phyloP scores from a whole-genome alignment of 2,113 vertebrate genomes.

The Rhipidura dahli region DNA sequence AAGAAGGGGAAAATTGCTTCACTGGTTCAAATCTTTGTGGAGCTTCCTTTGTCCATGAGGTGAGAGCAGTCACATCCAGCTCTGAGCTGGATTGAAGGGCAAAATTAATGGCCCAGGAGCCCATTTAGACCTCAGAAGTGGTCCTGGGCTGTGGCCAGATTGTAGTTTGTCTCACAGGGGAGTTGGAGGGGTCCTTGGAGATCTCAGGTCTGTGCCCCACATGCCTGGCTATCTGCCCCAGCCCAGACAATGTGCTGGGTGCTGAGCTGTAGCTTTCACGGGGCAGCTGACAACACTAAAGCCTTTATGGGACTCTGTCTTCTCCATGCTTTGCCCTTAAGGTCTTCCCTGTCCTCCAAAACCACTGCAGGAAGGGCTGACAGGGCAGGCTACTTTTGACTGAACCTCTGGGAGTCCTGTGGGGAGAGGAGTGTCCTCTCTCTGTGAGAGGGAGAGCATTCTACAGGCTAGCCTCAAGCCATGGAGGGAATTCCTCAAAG shows the following conservation, averaged over 20 bases:
- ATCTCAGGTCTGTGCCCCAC: not conserved
- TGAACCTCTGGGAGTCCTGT: not conserved
- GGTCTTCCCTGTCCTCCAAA: not conserved
- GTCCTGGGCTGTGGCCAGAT: not conserved
- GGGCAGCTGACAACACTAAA: not conserved
- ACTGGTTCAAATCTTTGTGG: not conserved
- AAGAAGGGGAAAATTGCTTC: not conserved
- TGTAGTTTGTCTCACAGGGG: not conserved
- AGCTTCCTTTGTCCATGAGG: not conserved
- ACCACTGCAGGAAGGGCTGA: not conserved
- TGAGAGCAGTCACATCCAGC: not conserved
- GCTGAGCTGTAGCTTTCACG: not conserved
- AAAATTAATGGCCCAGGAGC: not conserved
- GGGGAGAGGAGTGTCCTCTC: not conserved
- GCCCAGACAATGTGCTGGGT: not conserved
- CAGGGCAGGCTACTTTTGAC: not conserved
- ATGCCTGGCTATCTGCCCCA: not conserved
- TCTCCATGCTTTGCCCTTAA: not conserved
- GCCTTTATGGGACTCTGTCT: rapidly evolving
- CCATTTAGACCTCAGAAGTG: not conserved
- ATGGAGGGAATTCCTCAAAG: not conserved
- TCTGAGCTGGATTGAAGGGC: not conserved
- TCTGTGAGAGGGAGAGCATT: not conserved
- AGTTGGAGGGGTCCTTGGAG: not conserved
- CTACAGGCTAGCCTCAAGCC: not conserved